Evolutionary conservation across 2,113 vertebrate genomes (phyloP).

Genomic region (Desmodus rotundus): DNA sequence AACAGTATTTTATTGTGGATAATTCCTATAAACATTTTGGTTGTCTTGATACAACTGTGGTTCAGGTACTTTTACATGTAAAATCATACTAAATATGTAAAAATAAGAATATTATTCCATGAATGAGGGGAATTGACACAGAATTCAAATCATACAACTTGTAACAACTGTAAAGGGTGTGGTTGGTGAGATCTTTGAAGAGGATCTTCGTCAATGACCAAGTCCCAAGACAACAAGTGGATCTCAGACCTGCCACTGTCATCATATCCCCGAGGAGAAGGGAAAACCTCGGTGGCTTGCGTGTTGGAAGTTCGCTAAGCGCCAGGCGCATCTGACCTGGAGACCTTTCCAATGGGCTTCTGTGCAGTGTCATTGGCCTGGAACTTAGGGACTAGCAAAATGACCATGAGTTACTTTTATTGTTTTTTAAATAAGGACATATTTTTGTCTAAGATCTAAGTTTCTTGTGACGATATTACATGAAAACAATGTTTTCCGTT

Average conservation of each 20-base stretch:
- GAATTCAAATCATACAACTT: neutral
- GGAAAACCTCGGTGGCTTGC: neutral
- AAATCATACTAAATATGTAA: neutral
- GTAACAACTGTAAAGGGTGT: neutral
- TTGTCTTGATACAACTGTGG: neutral
- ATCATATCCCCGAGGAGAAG: neutral
- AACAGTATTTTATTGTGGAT: neutral
- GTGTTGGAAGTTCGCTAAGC: neutral
- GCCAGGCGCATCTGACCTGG: neutral
- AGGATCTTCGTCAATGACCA: neutral
- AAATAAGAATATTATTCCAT: neutral
- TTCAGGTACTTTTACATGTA: neutral
- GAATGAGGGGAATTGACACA: neutral
- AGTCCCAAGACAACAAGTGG: neutral
- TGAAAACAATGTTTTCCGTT: neutral
- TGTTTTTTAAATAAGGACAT: neutral
- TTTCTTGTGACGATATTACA: neutral
- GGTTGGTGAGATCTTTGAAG: neutral
- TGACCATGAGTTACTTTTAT: neutral
- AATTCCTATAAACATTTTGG: neutral
- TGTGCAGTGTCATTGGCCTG: neutral
- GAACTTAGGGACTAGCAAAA: neutral
- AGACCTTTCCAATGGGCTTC: neutral
- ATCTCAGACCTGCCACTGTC: neutral
- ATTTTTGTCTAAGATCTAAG: neutral